Percentiles rank a stretch among this genome's conserved stretches.
Conservation (phyloP, 1,140 invertebrate genomes). For the Cryptotermes secundus region DNA sequence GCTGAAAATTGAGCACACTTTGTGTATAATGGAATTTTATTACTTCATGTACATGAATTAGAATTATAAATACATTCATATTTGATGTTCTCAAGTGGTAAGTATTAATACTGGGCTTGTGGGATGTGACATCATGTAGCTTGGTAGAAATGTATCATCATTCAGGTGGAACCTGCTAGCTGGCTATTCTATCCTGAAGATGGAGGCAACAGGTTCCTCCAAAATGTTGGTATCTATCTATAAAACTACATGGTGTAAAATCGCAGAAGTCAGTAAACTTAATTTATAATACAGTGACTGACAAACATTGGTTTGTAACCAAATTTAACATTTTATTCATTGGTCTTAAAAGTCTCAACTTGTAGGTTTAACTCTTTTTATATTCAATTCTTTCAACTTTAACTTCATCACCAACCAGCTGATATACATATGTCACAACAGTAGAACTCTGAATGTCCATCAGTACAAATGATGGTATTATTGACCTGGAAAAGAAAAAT, state of each 20-base stretch:
- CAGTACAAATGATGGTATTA: slow-evolving; percentile 95
- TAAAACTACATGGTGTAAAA: too few relatives aligned
- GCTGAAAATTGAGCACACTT: background rate
- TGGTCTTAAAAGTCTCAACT: background rate
- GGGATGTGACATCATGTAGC: too few relatives aligned
- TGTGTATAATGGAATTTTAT: background rate
- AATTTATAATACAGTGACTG: too few relatives aligned
- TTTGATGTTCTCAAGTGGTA: background rate
- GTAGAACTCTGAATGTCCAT: slow-evolving; percentile 99
- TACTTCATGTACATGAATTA: background rate
- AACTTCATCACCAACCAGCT: slow-evolving; percentile 95
- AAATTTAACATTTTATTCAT: background rate
- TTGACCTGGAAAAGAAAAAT: slow-evolving; percentile 58
- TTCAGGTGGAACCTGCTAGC: too few relatives aligned
- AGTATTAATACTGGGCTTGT: too few relatives aligned
- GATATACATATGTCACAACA: slow-evolving; percentile 98
- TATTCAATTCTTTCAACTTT: slow-evolving; percentile 99
- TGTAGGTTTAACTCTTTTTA: slow-evolving; percentile 71
- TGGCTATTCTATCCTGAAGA: too few relatives aligned
- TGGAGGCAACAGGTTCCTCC: too few relatives aligned
- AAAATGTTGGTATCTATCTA: too few relatives aligned
- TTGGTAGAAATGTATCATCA: too few relatives aligned
- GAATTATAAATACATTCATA: background rate
- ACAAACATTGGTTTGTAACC: background rate
- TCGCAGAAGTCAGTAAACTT: too few relatives aligned